phyloP scores from a whole-genome alignment of 2,797 vertebrate genomes.

The Urophycis tenuis region DNA sequence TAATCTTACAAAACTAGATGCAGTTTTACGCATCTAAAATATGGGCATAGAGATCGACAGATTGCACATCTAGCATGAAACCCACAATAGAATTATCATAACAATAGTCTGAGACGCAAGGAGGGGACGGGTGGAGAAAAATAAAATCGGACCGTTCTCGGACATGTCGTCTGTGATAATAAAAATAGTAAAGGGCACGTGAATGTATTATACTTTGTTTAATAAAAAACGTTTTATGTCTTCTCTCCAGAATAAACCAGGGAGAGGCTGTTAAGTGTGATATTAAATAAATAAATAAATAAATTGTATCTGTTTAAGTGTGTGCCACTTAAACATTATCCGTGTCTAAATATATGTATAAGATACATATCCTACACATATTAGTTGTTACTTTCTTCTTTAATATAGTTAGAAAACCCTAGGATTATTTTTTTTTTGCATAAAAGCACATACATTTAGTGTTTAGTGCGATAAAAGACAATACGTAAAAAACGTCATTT shows the following conservation, averaged over 20 bases:
- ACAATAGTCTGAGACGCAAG: constrained; percentile 55
- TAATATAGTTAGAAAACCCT: neutral
- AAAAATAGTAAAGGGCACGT: constrained; percentile 38
- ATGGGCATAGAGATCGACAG: constrained; percentile 52
- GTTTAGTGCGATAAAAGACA: neutral
- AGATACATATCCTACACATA: neutral
- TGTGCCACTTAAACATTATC: neutral
- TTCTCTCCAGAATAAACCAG: neutral
- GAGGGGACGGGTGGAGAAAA: constrained; percentile 46
- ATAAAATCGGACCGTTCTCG: constrained; percentile 13
- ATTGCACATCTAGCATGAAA: constrained; percentile 66
- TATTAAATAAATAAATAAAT: constrained; percentile 1
- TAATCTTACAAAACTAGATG: constrained; percentile 40
- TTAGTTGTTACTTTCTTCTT: constrained; percentile 11
- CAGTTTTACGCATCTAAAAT: constrained; percentile 45
- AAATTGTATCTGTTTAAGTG: neutral
- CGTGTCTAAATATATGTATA: neutral
- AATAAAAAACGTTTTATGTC: neutral
- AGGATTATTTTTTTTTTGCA: neutral
- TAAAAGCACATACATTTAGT: neutral
- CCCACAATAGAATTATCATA: constrained; percentile 71
- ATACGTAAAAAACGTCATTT: neutral
- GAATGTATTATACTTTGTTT: constrained; percentile 23
- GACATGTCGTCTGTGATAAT: constrained; percentile 46
- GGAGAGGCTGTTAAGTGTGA: neutral